Evolutionary conservation across 2,888 invertebrate species (phyloP), one percentile per base, ranked within the genome.

Genomic region (Vannuccia rotundouncinata): DNA sequence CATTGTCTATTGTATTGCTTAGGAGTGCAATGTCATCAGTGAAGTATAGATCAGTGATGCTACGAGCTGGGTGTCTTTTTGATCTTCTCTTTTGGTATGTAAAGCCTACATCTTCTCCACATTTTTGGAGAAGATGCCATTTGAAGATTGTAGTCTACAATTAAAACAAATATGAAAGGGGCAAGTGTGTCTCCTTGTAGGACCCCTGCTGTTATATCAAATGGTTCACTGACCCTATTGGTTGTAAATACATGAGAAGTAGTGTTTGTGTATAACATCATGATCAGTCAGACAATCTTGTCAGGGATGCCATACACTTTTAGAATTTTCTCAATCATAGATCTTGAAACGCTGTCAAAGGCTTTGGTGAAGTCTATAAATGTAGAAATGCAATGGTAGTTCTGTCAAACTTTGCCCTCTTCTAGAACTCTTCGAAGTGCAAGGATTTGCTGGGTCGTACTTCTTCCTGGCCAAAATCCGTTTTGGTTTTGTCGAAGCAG

Each of bases 161-260:
- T 22, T 82, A n/a, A 10, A 0, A 30, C 79, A 27, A 29, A 45
- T 80, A 80, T 31, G 29, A 80, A 80, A 17, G 45, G 79, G 80
- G 22, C 78, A 66, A 17, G 45, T 31, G 31, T 75, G 31, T 29
- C 29, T 75, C 75, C 75, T 75, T 75, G 75, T 5, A 31, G 30
- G 30, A 75, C 75, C 5, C 45, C 27, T 75, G 76, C 29, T 27
- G 31, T 78, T 28, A 59, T 78, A 29, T 29, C 29, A 29, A 75
- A 75, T 29, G 75, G 75, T 30, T 75, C 75, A 75, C 66, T 66
- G 66, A 66, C 66, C 10, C 66, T 27, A 66, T 66, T 22, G 66
- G 66, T 66, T 66, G 66, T 66, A 66, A 66, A 66, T 66, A 66
- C 66, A 27, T 66, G 66, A 66, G 66, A 17, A 66, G 66, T 66